These are phyloP conservation scores for Pristionchus arcanus DNA, from an alignment of 2,888 invertebrate species.

Conservation along the genomic window DNA sequence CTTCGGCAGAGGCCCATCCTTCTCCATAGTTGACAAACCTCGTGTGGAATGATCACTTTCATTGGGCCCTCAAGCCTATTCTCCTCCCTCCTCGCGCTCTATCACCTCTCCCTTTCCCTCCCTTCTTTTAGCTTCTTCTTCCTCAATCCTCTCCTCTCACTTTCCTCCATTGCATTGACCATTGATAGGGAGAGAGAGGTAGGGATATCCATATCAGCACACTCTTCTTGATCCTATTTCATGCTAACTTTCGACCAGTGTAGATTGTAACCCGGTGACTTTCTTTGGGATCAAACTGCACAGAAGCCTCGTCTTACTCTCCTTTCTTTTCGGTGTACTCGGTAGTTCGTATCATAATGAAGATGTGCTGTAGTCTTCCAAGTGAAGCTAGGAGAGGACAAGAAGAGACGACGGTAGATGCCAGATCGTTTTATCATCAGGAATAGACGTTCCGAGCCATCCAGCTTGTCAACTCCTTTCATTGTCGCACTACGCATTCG, in stretches of 20 bases:
- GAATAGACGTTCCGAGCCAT: too few species aligned
- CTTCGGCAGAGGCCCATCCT: not conserved
- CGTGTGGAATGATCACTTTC: slow-evolving; percentile 32
- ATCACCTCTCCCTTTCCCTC: not conserved
- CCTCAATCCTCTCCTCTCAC: slow-evolving; percentile 18
- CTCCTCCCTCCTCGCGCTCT: slow-evolving; percentile 3
- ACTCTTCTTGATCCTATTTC: not conserved
- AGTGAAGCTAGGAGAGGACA: too few species aligned
- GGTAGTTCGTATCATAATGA: too few species aligned
- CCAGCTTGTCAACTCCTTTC: not conserved
- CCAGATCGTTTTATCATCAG: too few species aligned
- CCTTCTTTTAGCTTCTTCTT: not conserved
- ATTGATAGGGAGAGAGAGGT: not conserved
- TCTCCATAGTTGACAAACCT: not conserved
- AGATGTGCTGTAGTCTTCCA: too few species aligned
- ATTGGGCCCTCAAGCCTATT: not conserved
- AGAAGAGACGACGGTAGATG: too few species aligned
- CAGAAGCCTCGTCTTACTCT: not conserved
- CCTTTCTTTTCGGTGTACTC: too few species aligned
- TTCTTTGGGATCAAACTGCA: not conserved
- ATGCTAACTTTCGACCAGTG: not conserved
- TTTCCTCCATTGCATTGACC: slow-evolving; percentile 17
- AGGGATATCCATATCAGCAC: not conserved
- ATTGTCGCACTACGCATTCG: too few species aligned
- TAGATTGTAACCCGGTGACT: not conserved